Base-by-base conservation (phyloP, 2,113 vertebrate species). In the Cinclus mexicanus region DNA sequence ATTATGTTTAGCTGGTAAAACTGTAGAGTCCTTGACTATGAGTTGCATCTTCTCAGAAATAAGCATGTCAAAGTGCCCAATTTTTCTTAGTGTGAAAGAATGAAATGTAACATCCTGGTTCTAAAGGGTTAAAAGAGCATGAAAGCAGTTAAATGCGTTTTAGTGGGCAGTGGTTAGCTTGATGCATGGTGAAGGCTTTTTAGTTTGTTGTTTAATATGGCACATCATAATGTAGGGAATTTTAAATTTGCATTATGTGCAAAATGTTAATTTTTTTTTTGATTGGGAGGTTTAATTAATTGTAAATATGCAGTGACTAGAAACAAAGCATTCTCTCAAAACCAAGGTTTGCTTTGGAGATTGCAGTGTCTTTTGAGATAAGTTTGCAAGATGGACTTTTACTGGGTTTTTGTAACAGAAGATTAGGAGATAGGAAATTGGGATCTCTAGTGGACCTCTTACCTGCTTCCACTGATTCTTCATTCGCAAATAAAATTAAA, bases 81-180 rank as follows among this genome's bases (percentile, higher is more conserved):
- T 96, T 77, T 52, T 59, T 88, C 56, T 76, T 93, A 61, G 86
- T 9, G 33, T 61, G 75, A 81, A 75, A 89, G 65, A 93, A 82
- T 39, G 44, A 94, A 83, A 93, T 87, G 55, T 70, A 78, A 33
- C 44, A 60, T 96, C 55, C 17, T 96, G 97, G 97, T 95, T 98
- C 98, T 98, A 98, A 98, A 98, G 98, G 98, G 98, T 98, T 98
- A 98, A 98, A 97, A 94, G 96, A 97, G 98, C 98, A 98, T 98
- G 98, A 98, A 97, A 98, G 95, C 97, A 97, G 96, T 93, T 97
- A 94, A 98, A 95, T 98, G 98, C 97, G 57, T 98, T 97, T 96
- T 97, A 97, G 94, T 97, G 97, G 97, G 96, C 97, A 98, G 93
- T 96, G 97, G 56, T 97, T 98, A 97, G 94, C 92, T 95, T 98